A percentile compares a stretch with the other conserved stretches of the same genome.
These are phyloP conservation scores for Phataginus tricuspis DNA, from an alignment of 2,797 vertebrate genomes.

Conservation along the genomic window DNA sequence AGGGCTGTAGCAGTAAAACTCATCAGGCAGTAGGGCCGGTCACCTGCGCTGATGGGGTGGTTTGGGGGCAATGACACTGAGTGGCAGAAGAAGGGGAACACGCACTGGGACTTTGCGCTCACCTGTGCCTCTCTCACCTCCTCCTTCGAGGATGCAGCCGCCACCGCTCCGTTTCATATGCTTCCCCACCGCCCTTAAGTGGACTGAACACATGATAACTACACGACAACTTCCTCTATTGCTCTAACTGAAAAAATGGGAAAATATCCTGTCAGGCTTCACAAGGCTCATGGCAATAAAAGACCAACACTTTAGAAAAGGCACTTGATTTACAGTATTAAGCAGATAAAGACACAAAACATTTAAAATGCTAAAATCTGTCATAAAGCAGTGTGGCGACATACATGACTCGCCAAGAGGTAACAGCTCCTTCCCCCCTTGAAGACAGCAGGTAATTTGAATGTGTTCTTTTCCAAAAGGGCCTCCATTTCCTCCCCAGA, in stretches of 20 bases:
- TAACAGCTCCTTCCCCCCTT: rapidly evolving
- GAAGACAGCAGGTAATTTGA: background rate
- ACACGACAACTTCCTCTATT: background rate
- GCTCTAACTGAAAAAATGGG: constrained; percentile 41
- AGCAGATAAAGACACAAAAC: background rate
- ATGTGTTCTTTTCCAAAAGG: background rate
- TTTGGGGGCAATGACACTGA: rapidly evolving
- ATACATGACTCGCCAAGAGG: background rate
- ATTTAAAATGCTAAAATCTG: background rate
- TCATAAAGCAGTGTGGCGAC: rapidly evolving
- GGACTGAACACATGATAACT: constrained; percentile 1
- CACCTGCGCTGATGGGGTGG: rapidly evolving
- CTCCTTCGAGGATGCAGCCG: background rate
- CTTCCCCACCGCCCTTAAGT: background rate
- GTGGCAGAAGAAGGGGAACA: background rate
- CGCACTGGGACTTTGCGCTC: background rate
- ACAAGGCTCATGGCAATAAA: background rate
- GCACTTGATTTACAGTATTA: background rate
- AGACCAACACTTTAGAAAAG: constrained; percentile 8
- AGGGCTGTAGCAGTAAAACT: background rate
- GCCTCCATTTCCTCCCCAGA: background rate
- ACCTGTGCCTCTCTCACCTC: constrained; percentile 19
- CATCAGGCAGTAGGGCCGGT: too few relatives aligned
- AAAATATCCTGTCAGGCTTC: background rate
- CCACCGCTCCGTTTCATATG: background rate